Evolutionary conservation across 2,797 vertebrate species (phyloP).

Genomic region (Sebastes goodei): DNA sequence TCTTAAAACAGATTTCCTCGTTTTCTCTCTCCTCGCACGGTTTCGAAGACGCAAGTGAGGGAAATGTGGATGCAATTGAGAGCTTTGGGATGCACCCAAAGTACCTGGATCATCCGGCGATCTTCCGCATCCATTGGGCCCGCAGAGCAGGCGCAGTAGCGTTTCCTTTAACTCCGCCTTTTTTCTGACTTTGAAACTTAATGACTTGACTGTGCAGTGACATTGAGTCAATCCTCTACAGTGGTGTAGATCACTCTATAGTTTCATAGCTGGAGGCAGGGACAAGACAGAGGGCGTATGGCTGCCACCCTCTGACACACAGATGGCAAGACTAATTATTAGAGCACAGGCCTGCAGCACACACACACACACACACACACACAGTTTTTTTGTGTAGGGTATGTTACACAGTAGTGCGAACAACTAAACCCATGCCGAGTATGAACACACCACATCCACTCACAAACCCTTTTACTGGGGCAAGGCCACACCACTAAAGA

Average conservation of each 20-base stretch:
- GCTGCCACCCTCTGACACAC: constrained; percentile 60
- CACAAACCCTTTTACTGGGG: neutral
- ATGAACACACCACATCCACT: neutral
- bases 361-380: neutral
- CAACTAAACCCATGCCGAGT: neutral
- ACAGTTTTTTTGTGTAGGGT: neutral
- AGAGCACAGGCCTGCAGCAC: constrained; percentile 42
- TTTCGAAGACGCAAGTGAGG: too few species aligned
- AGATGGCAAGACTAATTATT: constrained; percentile 70
- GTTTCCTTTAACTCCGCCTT: too few species aligned
- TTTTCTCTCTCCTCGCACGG: too few species aligned
- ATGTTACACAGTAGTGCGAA: neutral
- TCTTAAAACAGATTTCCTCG: too few species aligned
- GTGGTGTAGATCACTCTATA: constrained; percentile 8
- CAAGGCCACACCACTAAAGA: neutral
- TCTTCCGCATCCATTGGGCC: too few species aligned
- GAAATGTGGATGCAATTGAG: too few species aligned
- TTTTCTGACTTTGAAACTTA: constrained; percentile 2
- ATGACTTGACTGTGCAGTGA: constrained; percentile 9
- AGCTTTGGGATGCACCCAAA: too few species aligned
- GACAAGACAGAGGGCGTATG: constrained; percentile 16
- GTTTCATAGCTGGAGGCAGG: constrained; percentile 29
- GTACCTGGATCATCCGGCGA: too few species aligned
- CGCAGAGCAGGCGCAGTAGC: too few species aligned
- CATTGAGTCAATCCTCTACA: constrained; percentile 22